Conservation (phyloP, 1,140 invertebrate species). For the Brachionus rubens region DNA sequence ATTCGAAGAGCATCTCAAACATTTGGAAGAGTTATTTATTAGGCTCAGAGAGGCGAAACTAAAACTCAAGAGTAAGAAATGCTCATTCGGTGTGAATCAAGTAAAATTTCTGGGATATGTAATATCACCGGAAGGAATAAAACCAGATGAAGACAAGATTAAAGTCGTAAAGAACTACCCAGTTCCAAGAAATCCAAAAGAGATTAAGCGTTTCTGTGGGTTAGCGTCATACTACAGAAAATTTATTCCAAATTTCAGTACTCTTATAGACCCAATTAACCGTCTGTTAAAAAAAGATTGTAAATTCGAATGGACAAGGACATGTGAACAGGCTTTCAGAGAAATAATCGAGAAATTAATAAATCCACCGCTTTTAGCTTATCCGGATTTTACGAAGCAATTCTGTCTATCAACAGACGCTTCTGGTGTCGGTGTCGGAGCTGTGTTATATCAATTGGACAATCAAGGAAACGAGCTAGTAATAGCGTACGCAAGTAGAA, state of each 20-base stretch:
- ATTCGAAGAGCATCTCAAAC: slow-evolving; percentile 57
- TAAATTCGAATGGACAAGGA: slow-evolving; percentile 6
- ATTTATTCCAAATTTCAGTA: slow-evolving; percentile 47
- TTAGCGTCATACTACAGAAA: slow-evolving; percentile 47
- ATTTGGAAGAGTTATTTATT: slow-evolving; percentile 55
- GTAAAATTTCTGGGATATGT: not conserved
- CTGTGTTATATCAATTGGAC: too few relatives aligned
- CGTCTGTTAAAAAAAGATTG: slow-evolving; percentile 52
- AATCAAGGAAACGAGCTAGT: too few relatives aligned
- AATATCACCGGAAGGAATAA: too few relatives aligned
- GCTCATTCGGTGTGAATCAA: not conserved
- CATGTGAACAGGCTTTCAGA: too few relatives aligned
- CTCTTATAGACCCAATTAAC: slow-evolving; percentile 45
- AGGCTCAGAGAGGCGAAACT: slow-evolving; percentile 50
- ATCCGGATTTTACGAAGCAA: too few relatives aligned
- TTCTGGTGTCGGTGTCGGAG: too few relatives aligned
- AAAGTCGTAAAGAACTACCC: slow-evolving; percentile 45
- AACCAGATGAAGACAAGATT: too few relatives aligned
- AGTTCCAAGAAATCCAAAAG: slow-evolving; percentile 49
- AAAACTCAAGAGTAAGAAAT: not conserved
- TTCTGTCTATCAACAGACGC: too few relatives aligned
- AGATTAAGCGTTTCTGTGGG: slow-evolving; percentile 49
- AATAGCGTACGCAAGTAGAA: too few relatives aligned
- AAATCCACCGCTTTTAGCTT: too few relatives aligned
- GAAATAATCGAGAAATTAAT: too few relatives aligned